These are phyloP conservation scores for Parapristionchus giblindavisi DNA, from an alignment of 2,888 invertebrate species.

Conservation along the genomic window DNA sequence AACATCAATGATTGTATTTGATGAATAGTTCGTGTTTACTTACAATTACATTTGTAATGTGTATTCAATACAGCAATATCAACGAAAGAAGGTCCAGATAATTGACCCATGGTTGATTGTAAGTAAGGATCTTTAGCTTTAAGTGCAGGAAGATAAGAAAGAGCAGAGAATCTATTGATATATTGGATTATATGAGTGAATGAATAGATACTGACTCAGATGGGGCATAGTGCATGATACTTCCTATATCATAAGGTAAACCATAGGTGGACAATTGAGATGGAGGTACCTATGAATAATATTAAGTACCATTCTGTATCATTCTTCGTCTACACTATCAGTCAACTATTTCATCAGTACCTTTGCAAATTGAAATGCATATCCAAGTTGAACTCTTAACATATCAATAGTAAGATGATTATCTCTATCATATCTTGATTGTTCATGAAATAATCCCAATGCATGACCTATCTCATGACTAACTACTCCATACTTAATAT, in stretches of 20 bases:
- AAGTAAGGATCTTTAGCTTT: conserved; percentile 3
- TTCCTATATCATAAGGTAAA: conserved; percentile 30
- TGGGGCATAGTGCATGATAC: conserved; percentile 35
- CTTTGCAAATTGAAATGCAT: conserved; percentile 28
- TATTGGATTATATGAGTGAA: not conserved
- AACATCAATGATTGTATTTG: not conserved
- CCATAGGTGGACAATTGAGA: conserved; percentile 17
- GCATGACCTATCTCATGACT: conserved; percentile 28
- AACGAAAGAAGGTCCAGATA: conserved; percentile 29
- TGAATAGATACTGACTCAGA: conserved; percentile 15
- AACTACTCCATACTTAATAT: conserved; percentile 20
- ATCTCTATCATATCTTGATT: conserved; percentile 28
- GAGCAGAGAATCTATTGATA: conserved; percentile 11
- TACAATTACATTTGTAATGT: conserved; percentile 20
- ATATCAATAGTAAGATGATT: conserved; percentile 12
- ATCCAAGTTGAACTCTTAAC: conserved; percentile 3
- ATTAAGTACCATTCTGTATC: not conserved
- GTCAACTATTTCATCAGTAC: not conserved
- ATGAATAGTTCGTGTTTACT: not conserved
- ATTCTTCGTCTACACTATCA: too few species aligned
- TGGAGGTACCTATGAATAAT: conserved; percentile 13
- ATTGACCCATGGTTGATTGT: conserved; percentile 24
- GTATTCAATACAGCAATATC: conserved; percentile 14
- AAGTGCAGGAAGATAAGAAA: conserved; percentile 14
- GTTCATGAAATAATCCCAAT: conserved; percentile 29